These are phyloP conservation scores for Cardinalis cardinalis DNA, from an alignment of 2,113 vertebrate genomes.

Conservation along the genomic window DNA sequence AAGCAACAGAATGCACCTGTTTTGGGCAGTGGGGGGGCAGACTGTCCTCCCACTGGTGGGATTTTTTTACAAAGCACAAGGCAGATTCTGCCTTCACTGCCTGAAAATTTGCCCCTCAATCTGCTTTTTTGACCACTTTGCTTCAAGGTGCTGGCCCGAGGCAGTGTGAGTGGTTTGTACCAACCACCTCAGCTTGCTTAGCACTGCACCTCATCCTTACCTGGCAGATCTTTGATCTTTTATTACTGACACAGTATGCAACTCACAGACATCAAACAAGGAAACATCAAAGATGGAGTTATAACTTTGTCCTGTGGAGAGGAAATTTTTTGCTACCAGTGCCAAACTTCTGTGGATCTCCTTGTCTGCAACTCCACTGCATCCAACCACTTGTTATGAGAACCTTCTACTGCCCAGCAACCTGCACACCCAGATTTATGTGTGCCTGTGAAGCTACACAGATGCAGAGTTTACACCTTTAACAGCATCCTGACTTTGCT, in stretches of 20 bases:
- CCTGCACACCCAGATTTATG: background rate
- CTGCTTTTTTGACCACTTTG: accelerated
- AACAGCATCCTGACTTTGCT: background rate
- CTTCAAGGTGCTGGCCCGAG: background rate
- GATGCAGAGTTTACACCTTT: background rate
- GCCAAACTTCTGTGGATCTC: background rate
- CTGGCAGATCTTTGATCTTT: constrained; percentile 11
- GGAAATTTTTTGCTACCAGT: background rate
- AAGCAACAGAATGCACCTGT: background rate
- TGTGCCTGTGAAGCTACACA: background rate
- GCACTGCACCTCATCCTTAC: background rate
- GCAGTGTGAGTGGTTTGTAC: background rate
- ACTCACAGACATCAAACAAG: background rate
- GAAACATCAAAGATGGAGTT: background rate
- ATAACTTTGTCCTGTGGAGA: background rate
- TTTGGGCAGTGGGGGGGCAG: background rate
- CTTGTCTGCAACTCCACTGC: background rate
- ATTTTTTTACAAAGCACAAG: background rate
- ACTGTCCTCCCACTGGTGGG: background rate
- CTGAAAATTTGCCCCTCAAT: background rate
- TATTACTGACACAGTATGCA: background rate
- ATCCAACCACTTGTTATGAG: background rate
- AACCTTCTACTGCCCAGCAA: background rate
- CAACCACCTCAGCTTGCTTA: background rate
- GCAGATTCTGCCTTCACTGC: background rate